Evolutionary conservation across 2,113 vertebrate genomes (phyloP).

Genomic region (Colistium nudipinnis): DNA sequence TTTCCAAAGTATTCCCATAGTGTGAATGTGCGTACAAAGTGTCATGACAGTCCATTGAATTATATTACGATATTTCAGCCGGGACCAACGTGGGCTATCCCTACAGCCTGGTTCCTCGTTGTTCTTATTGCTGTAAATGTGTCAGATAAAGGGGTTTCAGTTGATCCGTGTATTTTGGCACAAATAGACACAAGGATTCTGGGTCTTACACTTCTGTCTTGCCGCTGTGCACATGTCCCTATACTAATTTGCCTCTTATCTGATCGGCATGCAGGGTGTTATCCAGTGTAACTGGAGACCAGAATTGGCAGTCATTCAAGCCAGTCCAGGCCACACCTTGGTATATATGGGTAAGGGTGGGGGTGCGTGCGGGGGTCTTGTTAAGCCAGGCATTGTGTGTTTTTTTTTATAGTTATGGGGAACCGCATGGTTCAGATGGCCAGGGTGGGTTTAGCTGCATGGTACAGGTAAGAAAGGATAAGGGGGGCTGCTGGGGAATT

Average conservation of each 20-base stretch:
- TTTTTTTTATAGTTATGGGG: conserved; percentile 51
- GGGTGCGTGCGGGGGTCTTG: conserved; percentile 33
- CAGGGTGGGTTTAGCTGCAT: conserved; percentile 22
- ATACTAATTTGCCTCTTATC: conserved; percentile 63
- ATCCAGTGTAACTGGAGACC: conserved; percentile 57
- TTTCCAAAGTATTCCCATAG: too few species aligned
- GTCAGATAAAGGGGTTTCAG: conserved; percentile 10
- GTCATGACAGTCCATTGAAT: too few species aligned
- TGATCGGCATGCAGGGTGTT: conserved; percentile 70
- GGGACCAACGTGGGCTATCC: too few species aligned
- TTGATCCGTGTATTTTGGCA: conserved; percentile 38
- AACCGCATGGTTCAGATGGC: conserved; percentile 41
- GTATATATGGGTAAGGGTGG: conserved; percentile 31
- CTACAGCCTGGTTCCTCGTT: conserved; percentile 4
- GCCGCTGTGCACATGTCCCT: conserved; percentile 28
- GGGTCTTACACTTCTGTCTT: conserved; percentile 29
- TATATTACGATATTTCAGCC: too few species aligned
- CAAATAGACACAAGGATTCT: conserved; percentile 20
- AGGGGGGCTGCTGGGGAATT: conserved; percentile 31
- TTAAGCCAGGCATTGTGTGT: conserved; percentile 43
- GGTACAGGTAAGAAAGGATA: conserved; percentile 55
- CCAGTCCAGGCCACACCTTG: conserved; percentile 23
- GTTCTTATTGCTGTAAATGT: conserved; percentile 32
- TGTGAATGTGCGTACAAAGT: too few species aligned
- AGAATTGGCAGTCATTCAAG: conserved; percentile 55